Percentiles rank a stretch among this genome's conserved stretches.
Conservation (phyloP, 2,797 vertebrate species). For the Carcharodon carcharias region DNA sequence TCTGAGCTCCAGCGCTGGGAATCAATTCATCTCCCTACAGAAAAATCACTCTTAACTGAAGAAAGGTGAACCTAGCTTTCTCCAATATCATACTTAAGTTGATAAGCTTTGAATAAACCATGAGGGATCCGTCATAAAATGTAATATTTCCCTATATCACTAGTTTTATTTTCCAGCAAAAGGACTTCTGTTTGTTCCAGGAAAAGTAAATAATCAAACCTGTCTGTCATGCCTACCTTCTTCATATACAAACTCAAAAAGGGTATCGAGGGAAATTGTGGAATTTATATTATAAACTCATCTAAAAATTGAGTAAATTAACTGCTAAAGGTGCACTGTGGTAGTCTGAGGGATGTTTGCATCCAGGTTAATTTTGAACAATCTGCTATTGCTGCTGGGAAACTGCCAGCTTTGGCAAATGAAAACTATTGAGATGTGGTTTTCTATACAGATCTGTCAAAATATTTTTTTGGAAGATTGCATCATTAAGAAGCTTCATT, state of each 20-base stretch:
- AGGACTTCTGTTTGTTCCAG: neutral
- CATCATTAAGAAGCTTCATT: neutral
- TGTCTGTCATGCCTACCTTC: neutral
- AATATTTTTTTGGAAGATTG: neutral
- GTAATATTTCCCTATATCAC: neutral
- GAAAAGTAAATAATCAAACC: neutral
- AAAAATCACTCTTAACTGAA: neutral
- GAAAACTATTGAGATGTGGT: neutral
- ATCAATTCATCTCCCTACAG: neutral
- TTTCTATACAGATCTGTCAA: neutral
- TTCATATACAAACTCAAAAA: neutral
- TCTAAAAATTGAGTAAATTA: neutral
- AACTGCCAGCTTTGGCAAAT: neutral
- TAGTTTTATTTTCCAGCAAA: slow-evolving; percentile 1
- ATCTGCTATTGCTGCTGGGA: neutral
- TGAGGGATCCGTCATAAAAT: neutral
- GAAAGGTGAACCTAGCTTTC: neutral
- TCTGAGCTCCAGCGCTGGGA: neutral
- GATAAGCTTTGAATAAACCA: slow-evolving; percentile 23
- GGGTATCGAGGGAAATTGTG: neutral
- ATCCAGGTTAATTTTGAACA: neutral
- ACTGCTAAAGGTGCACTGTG: neutral
- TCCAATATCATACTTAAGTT: neutral
- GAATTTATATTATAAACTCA: slow-evolving; percentile 3
- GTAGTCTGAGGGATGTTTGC: neutral